phyloP scores from a whole-genome alignment of 2,113 vertebrate species.

The Seriola rivoliana region DNA sequence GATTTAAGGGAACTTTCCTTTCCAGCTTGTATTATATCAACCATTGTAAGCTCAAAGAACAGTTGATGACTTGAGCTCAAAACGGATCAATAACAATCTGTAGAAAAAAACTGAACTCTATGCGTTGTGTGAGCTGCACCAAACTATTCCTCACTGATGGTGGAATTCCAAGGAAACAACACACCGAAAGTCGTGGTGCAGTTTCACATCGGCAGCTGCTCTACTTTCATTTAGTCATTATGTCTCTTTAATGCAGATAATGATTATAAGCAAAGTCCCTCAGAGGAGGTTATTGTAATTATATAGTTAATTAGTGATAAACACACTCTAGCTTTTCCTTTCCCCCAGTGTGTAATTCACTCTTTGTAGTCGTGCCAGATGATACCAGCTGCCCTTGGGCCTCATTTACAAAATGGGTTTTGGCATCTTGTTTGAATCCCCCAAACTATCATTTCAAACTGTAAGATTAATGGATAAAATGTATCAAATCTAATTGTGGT shows the following conservation, averaged over 20 bases:
- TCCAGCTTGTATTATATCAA: not conserved
- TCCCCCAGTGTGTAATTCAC: constrained; percentile 16
- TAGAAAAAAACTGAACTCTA: not conserved
- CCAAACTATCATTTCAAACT: constrained; percentile 12
- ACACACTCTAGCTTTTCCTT: not conserved
- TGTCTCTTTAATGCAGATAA: constrained; percentile 14
- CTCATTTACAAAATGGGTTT: constrained; percentile 22
- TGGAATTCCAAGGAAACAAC: not conserved
- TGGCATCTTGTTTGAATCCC: not conserved
- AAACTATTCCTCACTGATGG: not conserved
- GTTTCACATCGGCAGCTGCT: not conserved
- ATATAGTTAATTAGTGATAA: constrained; percentile 45
- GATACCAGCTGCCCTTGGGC: not conserved
- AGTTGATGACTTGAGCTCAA: not conserved
- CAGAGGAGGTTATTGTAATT: constrained; percentile 12
- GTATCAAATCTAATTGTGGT: not conserved
- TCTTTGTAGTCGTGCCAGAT: constrained; percentile 34
- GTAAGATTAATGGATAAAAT: constrained; percentile 15
- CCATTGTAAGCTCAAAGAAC: not conserved
- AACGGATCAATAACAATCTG: not conserved
- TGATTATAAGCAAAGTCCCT: constrained; percentile 1
- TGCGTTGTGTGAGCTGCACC: not conserved
- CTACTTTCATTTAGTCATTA: not conserved
- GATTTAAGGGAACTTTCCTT: not conserved
- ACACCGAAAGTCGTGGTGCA: not conserved